These are phyloP conservation scores for Smutsia gigantea DNA, from an alignment of 2,797 vertebrate species.

Conservation along the genomic window DNA sequence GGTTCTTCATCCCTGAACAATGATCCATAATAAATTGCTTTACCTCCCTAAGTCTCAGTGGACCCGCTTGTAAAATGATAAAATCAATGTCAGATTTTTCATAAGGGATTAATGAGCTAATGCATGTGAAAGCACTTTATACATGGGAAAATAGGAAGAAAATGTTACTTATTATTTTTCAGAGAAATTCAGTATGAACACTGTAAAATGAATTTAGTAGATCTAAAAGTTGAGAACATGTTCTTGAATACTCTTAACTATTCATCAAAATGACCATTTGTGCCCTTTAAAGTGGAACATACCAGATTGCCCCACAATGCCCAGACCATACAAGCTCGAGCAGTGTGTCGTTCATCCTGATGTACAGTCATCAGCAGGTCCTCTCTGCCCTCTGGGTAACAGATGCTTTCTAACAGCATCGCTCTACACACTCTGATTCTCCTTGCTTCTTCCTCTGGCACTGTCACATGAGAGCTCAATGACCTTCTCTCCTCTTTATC, in stretches of 20 bases:
- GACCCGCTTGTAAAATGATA: background rate
- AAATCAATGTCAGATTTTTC: background rate
- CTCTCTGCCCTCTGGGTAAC: background rate
- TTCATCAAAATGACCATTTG: background rate
- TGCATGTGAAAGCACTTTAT: background rate
- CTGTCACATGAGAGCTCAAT: background rate
- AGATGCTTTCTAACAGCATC: background rate
- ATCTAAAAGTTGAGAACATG: background rate
- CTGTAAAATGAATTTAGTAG: background rate
- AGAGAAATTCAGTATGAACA: constrained; percentile 19
- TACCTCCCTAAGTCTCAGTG: background rate
- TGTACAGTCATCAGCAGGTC: too few species aligned
- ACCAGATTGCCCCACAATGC: background rate
- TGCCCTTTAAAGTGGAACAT: background rate
- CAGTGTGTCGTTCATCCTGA: fast-evolving
- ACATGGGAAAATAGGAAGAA: background rate
- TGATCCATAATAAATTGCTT: background rate
- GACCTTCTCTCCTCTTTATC: background rate
- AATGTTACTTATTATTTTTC: background rate
- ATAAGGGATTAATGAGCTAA: background rate
- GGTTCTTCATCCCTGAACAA: background rate
- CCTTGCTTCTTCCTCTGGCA: background rate
- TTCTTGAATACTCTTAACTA: background rate
- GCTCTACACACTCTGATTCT: fast-evolving
- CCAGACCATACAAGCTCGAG: background rate